A percentile compares a stretch with the other conserved stretches of the same genome.
phyloP scores from a whole-genome alignment of 30 jellyfish, hydroid and myxozoan species.

The Catostylus mosaicus region DNA sequence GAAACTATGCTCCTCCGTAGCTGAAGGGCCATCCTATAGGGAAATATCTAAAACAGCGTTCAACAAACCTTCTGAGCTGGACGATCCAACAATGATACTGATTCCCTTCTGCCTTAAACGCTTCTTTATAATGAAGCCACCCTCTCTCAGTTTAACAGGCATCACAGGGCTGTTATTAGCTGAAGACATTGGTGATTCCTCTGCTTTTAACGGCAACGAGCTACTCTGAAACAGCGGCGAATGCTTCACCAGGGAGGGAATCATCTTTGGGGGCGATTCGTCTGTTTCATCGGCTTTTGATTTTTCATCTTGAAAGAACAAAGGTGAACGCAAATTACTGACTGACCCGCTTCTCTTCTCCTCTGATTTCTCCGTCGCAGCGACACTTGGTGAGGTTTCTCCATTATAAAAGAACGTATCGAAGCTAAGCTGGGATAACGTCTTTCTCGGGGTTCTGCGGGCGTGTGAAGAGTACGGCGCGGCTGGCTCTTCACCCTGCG shows the following conservation, averaged over 20 bases:
- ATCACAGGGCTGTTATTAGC: conserved; percentile 46
- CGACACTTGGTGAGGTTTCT: not conserved
- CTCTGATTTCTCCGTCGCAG: not conserved
- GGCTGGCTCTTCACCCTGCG: conserved; percentile 40
- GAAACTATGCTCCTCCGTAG: no score
- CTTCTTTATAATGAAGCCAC: conserved; percentile 71
- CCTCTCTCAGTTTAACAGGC: conserved; percentile 67
- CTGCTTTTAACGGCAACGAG: conserved; percentile 12
- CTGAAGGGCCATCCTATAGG: not conserved
- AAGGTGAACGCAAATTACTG: not conserved
- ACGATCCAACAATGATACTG: conserved; percentile 83
- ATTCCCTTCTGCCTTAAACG: conserved; percentile 81
- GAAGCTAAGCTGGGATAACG: conserved; percentile 60
- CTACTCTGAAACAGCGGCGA: not conserved
- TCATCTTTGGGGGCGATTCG: not conserved
- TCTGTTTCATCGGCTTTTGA: not conserved
- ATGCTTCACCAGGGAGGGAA: not conserved
- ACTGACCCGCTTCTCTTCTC: conserved; percentile 3
- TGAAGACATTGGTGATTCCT: conserved; percentile 28
- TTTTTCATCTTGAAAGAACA: conserved; percentile 5
- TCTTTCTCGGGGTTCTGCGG: conserved; percentile 63
- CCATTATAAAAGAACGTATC: conserved; percentile 50
- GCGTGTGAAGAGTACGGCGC: conserved; percentile 70
- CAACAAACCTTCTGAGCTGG: conserved; percentile 82
- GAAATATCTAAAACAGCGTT: not conserved